phyloP scores from a whole-genome alignment of 2,113 vertebrate genomes.

The Callorhinus ursinus region DNA sequence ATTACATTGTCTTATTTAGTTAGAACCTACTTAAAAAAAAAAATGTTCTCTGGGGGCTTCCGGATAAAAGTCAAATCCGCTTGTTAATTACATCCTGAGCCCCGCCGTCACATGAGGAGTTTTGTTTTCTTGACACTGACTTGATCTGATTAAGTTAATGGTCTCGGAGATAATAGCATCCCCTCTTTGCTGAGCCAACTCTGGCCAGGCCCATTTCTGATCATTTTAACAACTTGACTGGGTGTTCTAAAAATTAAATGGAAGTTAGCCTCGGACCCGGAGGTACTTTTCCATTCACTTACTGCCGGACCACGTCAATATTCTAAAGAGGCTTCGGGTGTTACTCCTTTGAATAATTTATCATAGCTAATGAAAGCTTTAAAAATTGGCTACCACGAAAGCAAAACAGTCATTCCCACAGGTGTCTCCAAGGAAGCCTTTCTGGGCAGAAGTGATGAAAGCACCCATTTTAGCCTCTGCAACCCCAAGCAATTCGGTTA shows the following conservation, averaged over 20 bases:
- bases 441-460: neutral
- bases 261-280: neutral
- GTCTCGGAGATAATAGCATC: neutral
- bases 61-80: neutral
- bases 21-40: conserved; percentile 18
- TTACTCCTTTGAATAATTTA: conserved; percentile 32
- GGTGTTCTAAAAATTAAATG: neutral
- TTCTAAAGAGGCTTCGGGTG: neutral
- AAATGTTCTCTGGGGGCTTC: neutral
- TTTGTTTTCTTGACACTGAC: neutral
- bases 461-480: neutral
- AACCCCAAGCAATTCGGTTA: neutral
- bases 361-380: neutral
- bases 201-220: neutral
- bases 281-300: neutral
- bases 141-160: conserved; percentile 10
- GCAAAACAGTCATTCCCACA: neutral
- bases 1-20: neutral
- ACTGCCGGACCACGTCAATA: neutral
- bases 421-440: neutral
- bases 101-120: neutral
- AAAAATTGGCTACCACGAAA: neutral
- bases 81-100: neutral
- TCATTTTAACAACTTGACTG: conserved; percentile 16
- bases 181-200: neutral